Base-by-base conservation (phyloP, 1,140 invertebrate genomes). In the Lanistes nyassanus region DNA sequence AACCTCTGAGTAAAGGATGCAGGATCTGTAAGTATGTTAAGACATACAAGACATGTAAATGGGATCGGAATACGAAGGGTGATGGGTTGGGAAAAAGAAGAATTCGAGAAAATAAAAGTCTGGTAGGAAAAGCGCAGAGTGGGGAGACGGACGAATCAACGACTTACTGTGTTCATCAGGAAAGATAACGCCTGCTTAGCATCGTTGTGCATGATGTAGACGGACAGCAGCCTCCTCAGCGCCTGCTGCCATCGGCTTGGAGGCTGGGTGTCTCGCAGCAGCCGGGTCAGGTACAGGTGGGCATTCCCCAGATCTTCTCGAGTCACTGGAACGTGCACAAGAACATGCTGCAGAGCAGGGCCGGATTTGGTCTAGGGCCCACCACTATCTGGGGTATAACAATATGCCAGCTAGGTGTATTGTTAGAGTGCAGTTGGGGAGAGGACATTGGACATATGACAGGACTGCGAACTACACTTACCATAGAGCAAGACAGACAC, bases 221-320 rank as follows among this genome's bases (percentile, higher is more conserved):
- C 29, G n/a, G 21, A 19, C 37, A 76, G 75, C 2, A 76, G 75
- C 7, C 37, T 69, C 58, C 53, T 70, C 56, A 76, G 47, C 3
- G 55, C 55, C 16, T 62, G 37, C 68, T 76, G 75, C 75, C 75
- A 76, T 55, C 69, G 21, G 21, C 13, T 13, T 31, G 34, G 29
- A 9, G 68, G 56, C 56, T 55, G 67, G 21, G 68, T 76, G 67
- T 76, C 75, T 5, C 56, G 37, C 34, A 76, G 67, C 68, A 76
- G 62, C 58, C 66, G 31, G 37, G 37, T 76, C 58, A 76, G 67
- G 29, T 76, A 58, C 39, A 60, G 4, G 5, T 65, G 67, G 23
- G 42, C 75, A 56, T 36, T 76, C n/a, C 51, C 75, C 21, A 11
- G 26, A 7, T 67, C 75, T 26, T 76, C 70, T 34, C n/a, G 53